A percentile compares a stretch with the other conserved stretches of the same genome.
phyloP scores from a whole-genome alignment of 1,140 invertebrate species.

The Ceratoteleas bidentatus region DNA sequence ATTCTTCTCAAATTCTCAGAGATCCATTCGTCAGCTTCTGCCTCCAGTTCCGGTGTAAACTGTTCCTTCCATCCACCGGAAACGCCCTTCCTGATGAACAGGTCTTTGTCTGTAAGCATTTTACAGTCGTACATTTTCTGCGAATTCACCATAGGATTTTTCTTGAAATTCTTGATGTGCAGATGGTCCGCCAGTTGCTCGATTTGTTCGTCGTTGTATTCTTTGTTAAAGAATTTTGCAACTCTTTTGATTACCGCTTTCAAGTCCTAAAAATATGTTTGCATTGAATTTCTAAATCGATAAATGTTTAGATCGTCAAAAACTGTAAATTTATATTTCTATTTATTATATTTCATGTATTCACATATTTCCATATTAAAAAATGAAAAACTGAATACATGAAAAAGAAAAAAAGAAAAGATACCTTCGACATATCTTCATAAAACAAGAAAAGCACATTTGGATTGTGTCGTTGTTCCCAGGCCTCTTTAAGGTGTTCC shows the following conservation, averaged over 20 bases:
- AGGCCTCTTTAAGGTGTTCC: constrained; percentile 89
- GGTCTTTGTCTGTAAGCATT: constrained; percentile 80
- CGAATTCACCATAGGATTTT: constrained; percentile 86
- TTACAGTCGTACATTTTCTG: constrained; percentile 84
- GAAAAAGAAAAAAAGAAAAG: constrained; percentile 5
- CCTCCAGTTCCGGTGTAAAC: constrained; percentile 83
- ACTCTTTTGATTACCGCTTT: constrained; percentile 81
- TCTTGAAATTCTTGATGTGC: constrained; percentile 87
- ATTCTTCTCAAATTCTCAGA: too few species aligned
- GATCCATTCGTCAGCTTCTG: too few species aligned
- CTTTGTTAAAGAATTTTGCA: constrained; percentile 83
- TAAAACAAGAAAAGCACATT: constrained; percentile 91
- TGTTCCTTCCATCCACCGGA: constrained; percentile 85
- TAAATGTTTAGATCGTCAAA: too few species aligned
- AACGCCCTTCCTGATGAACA: constrained; percentile 85
- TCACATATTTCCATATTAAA: too few species aligned
- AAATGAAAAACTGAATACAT: constrained; percentile 72
- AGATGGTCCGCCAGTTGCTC: constrained; percentile 83
- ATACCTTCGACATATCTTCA: constrained; percentile 87
- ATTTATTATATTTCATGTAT: too few species aligned
- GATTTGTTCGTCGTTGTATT: constrained; percentile 81
- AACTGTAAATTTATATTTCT: too few species aligned
- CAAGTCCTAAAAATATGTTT: constrained; percentile 80
- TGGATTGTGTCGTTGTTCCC: constrained; percentile 83
- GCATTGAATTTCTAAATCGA: constrained; percentile 7